A percentile compares a stretch with the other conserved stretches of the same genome.
These are phyloP conservation scores for Acomys russatus DNA, from an alignment of 2,797 vertebrate species.

Conservation along the genomic window DNA sequence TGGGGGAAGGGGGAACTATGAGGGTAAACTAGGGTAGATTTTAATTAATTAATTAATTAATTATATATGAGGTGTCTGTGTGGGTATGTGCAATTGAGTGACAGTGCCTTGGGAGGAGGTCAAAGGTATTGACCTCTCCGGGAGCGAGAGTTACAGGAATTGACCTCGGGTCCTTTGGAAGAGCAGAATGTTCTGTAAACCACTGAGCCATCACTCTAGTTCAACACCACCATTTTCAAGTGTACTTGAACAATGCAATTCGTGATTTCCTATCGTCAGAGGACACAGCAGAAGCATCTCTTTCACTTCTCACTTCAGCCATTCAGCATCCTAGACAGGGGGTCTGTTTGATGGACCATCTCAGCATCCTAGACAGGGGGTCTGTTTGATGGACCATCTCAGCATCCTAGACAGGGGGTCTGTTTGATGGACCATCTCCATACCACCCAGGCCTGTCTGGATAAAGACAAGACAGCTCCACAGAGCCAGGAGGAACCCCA, in stretches of 20 bases:
- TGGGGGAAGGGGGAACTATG: rapidly evolving
- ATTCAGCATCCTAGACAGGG: rapidly evolving
- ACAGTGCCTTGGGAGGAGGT: background rate
- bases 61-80: background rate
- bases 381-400: rapidly evolving
- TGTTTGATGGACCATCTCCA: rapidly evolving
- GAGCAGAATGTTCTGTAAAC: background rate
- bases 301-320: no score
- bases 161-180: background rate
- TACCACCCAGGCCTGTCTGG: rapidly evolving
- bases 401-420: rapidly evolving
- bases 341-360: rapidly evolving
- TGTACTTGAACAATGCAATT: background rate
- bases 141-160: background rate
- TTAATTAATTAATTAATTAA: background rate
- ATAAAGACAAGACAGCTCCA: background rate
- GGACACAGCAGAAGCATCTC: rapidly evolving
- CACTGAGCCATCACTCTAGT: background rate
- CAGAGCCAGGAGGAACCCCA: rapidly evolving
- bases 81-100: background rate
- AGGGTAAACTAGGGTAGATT: background rate
- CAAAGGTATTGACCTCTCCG: background rate
- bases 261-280: background rate
- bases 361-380: no score
- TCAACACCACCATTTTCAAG: background rate